Conservation (phyloP, 37 sponge, comb jelly and placozoan species). For the Tethya wilhelma region DNA sequence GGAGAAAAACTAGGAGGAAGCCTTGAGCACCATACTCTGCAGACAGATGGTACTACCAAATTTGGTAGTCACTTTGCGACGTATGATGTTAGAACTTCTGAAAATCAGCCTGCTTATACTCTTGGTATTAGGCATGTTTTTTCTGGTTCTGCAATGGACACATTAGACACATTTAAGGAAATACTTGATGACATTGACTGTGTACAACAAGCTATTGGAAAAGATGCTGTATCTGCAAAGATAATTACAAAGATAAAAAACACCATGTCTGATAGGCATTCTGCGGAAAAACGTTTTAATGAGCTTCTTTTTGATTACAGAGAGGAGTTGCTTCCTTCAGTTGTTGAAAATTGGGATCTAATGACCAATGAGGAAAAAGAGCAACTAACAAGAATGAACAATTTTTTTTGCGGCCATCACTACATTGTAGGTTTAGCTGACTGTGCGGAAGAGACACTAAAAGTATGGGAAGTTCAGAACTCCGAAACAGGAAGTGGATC, state of each 20-base stretch:
- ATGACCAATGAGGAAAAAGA: conserved; percentile 5
- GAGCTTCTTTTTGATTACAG: conserved; percentile 17
- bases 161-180: conserved; percentile 29
- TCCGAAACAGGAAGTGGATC: too few species aligned
- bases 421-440: conserved; percentile 48
- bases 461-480: conserved; percentile 11
- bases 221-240: background rate
- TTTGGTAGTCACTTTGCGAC: conserved; percentile 36
- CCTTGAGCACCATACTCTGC: background rate
- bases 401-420: conserved; percentile 30
- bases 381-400: background rate
- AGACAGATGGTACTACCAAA: conserved; percentile 50
- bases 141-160: conserved; percentile 32
- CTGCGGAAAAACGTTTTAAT: conserved; percentile 38
- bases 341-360: background rate
- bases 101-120: background rate
- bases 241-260: conserved; percentile 17
- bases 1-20: conserved; percentile 17
- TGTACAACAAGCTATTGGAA: background rate
- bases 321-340: conserved; percentile 14
- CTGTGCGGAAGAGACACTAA: conserved; percentile 6
- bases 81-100: conserved; percentile 13
- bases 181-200: conserved; percentile 38
- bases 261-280: conserved; percentile 59
- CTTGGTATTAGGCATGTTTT: conserved; percentile 40